Conservation (phyloP, 30 jellyfish, hydroid and myxozoan genomes). For the Sanderia malayensis region DNA sequence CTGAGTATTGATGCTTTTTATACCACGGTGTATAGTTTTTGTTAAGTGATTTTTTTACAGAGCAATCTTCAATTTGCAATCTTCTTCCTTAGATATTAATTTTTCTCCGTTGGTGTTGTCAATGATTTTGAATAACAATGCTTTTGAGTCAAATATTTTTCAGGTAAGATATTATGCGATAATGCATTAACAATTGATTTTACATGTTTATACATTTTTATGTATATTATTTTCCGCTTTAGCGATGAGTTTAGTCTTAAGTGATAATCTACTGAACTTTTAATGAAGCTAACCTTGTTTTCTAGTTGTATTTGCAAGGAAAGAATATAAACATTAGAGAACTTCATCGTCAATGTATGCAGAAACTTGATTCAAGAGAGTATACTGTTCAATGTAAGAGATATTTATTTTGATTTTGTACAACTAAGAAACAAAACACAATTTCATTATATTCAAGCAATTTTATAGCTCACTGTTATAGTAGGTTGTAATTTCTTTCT, state of each 20-base stretch:
- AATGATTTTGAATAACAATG: constrained; percentile 43
- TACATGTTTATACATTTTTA: not conserved
- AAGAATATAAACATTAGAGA: constrained; percentile 33
- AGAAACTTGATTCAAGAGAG: constrained; percentile 23
- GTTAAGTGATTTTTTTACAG: no score
- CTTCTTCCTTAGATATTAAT: constrained; percentile 14
- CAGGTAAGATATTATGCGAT: constrained; percentile 11
- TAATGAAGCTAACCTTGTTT: not conserved
- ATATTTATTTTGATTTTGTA: not conserved
- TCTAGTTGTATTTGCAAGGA: constrained; percentile 36
- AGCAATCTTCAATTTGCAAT: no score
- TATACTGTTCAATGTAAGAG: constrained; percentile 31
- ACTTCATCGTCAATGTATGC: constrained; percentile 31
- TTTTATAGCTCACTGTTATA: not conserved
- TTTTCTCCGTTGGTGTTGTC: constrained; percentile 28
- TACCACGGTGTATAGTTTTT: not conserved
- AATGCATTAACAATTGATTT: no score
- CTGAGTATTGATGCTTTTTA: no score
- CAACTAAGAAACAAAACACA: no score
- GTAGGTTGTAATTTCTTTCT: not conserved
- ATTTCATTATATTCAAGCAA: no score
- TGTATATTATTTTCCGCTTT: not conserved
- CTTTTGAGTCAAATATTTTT: constrained; percentile 42
- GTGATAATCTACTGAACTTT: not conserved
- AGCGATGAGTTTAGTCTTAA: not conserved